phyloP scores from a whole-genome alignment of 2,797 vertebrate genomes.

The Pipistrellus kuhlii region DNA sequence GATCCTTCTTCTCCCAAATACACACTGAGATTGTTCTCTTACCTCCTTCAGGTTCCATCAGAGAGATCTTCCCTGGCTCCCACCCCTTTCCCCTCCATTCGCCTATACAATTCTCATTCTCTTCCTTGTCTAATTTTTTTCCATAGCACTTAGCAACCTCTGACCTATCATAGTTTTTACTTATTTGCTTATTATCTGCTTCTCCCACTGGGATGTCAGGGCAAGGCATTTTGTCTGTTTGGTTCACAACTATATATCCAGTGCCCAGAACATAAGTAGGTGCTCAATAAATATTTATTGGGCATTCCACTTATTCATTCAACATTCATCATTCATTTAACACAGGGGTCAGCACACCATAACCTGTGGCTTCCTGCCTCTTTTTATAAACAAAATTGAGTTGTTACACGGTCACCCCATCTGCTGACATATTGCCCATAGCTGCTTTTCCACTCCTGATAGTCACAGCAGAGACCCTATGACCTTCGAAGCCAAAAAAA shows the following conservation, averaged over 20 bases:
- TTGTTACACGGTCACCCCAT: accelerated
- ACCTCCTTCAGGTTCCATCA: not conserved
- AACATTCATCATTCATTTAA: not conserved
- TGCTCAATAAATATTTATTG: not conserved
- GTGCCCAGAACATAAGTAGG: not conserved
- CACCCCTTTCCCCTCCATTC: not conserved
- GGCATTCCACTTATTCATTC: not conserved
- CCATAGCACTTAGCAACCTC: not conserved
- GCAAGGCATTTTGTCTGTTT: not conserved
- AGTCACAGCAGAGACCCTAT: not conserved
- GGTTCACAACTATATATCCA: not conserved
- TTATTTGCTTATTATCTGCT: not conserved
- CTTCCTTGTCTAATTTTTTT: not conserved
- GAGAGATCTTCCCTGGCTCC: not conserved
- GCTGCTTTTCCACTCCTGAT: not conserved
- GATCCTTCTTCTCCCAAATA: not conserved
- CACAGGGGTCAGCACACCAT: not conserved
- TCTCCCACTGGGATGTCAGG: not conserved
- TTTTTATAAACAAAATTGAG: not conserved
- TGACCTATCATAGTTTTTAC: not conserved
- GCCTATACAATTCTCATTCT: not conserved
- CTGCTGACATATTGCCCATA: not conserved
- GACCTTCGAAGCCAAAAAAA: not conserved
- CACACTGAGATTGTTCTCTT: not conserved
- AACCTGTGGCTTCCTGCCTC: not conserved